Base-by-base conservation (phyloP, 1,140 invertebrate genomes). In the Pseudobourletiella spinata region DNA sequence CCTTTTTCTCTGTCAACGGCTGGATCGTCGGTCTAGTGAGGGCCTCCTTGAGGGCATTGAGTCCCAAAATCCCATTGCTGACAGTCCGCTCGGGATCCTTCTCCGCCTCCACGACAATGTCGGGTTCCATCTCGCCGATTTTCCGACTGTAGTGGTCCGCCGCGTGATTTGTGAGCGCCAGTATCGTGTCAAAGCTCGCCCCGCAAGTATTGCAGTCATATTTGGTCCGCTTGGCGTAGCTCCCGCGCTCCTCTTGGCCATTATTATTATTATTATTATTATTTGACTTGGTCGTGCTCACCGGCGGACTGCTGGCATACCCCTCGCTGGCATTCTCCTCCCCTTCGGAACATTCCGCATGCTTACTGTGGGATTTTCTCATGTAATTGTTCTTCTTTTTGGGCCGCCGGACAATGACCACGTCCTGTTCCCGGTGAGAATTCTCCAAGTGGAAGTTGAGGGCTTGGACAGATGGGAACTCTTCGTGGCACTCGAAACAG, bases 401-500 rank as follows among this genome's bases (percentile, higher is more conserved):
- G 8, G 61, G 63, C 16, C 61, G 63, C 11, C n/a, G 3, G 6
- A 24, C 25, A 3, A 11, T 26, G 25, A 59, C 26, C 24, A 29
- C 57, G 8, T 68, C 67, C 0, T 29, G 35, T 51, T 65, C 57
- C 42, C 57, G 56, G 32, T 68, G 67, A 1, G 24, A 35, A 39
- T 42, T 65, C 20, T 69, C 61, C 4, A 69, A 48, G 59, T 69
- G 67, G 29, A 46, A 20, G 24, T 63, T 39, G 6, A 69, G 28
- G 3, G 59, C 46, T 28, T 60, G 59, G 2, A 35, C 20, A 1
- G 58, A 42, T 0, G n/a, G 18, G 60, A 61, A 66, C 6, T 59
- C 59, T 39, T 58, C n/a, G 11, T 62, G 57, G 51, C 68, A 69
- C 32, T 69, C 68, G 48, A 69, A 66, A 42, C 68, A 69, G 16